A percentile compares a stretch with the other conserved stretches of the same genome.
Evolutionary conservation across 2,888 invertebrate species (phyloP).

Genomic region (Pristionchus exspectatus): DNA sequence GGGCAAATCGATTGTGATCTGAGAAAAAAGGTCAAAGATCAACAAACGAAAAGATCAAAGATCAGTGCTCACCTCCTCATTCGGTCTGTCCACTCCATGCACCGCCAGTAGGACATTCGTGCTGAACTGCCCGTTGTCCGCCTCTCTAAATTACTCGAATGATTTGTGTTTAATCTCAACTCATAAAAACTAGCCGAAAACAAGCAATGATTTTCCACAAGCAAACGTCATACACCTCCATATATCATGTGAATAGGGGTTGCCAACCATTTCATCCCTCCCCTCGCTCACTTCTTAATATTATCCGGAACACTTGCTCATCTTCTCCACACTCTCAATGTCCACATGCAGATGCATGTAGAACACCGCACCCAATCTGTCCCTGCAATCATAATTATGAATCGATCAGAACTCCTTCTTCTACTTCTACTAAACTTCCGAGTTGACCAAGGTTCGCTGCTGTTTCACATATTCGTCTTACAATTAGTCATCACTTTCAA

Average conservation of each 20-base stretch:
- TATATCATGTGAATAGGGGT: too few relatives aligned
- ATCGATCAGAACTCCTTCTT: too few relatives aligned
- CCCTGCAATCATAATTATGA: slow-evolving; percentile 59
- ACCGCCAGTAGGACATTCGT: slow-evolving; percentile 47
- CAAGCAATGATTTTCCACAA: not conserved
- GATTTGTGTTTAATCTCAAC: not conserved
- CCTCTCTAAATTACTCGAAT: not conserved
- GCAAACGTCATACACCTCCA: too few relatives aligned
- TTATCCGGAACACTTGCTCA: slow-evolving; percentile 53
- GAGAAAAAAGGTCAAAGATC: not conserved
- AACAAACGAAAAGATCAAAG: not conserved
- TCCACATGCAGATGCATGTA: slow-evolving; percentile 71
- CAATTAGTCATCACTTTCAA: not conserved
- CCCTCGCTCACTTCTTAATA: slow-evolving; percentile 18
- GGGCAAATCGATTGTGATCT: slow-evolving; percentile 54
- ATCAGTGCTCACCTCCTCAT: slow-evolving; percentile 32
- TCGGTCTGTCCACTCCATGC: slow-evolving; percentile 49
- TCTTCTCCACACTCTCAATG: slow-evolving; percentile 58
- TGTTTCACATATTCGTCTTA: too few relatives aligned
- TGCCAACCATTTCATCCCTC: too few relatives aligned
- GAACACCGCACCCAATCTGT: slow-evolving; percentile 62
- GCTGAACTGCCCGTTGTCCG: not conserved
- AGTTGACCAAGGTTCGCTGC: too few relatives aligned
- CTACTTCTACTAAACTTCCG: too few relatives aligned
- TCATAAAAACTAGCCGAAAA: not conserved